phyloP scores from a whole-genome alignment of 2,888 invertebrate species.

The Campoplex nolae region DNA sequence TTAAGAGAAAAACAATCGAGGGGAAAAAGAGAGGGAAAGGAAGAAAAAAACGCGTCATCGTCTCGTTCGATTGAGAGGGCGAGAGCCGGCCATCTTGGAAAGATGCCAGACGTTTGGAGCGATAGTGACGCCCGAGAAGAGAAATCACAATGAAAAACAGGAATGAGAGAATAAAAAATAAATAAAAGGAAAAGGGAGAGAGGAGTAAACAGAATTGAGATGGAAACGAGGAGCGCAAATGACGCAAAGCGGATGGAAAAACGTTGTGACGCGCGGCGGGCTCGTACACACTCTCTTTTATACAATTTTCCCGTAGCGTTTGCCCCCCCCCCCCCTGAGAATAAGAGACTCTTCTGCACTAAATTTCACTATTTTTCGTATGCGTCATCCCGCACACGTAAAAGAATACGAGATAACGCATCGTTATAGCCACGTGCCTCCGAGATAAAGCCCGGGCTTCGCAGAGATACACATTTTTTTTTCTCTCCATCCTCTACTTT shows the following conservation, averaged over 20 bases:
- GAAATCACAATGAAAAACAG: conserved; percentile 10
- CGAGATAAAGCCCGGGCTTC: conserved; percentile 27
- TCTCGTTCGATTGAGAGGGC: conserved; percentile 66
- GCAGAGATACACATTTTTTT: conserved; percentile 14
- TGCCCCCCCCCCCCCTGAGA: background rate
- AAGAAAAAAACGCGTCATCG: conserved; percentile 43
- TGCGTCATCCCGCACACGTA: conserved; percentile 34
- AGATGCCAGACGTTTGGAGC: conserved; percentile 73
- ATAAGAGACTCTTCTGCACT: background rate
- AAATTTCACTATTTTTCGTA: conserved; percentile 39
- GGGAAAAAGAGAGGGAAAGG: conserved; percentile 23
- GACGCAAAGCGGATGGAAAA: conserved; percentile 9
- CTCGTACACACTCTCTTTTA: conserved; percentile 1
- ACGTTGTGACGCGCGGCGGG: background rate
- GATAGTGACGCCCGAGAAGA: conserved; percentile 32
- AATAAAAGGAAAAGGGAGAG: background rate
- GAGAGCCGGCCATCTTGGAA: conserved; percentile 78
- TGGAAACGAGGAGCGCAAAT: background rate
- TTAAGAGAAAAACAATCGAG: conserved; percentile 66
- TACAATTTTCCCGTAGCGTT: conserved; percentile 31
- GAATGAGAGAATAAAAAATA: conserved; percentile 10
- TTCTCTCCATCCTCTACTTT: conserved; percentile 5
- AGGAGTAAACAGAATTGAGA: conserved; percentile 6
- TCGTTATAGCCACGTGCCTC: conserved; percentile 30
- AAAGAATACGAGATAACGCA: conserved; percentile 42